These are phyloP conservation scores for Pachydiplax longipennis DNA, from an alignment of 2,888 invertebrate species.

Conservation along the genomic window DNA sequence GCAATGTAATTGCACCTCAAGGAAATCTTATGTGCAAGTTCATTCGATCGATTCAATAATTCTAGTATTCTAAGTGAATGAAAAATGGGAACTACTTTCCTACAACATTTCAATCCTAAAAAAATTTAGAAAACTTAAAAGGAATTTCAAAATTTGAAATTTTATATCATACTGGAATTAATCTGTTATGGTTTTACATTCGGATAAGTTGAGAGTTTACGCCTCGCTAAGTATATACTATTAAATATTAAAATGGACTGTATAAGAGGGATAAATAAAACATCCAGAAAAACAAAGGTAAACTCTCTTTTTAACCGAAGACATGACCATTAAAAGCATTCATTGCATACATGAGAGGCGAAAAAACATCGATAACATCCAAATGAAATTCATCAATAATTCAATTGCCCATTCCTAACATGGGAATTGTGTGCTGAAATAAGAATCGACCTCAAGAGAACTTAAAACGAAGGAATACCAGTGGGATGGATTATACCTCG, in stretches of 20 bases:
- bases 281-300: not conserved
- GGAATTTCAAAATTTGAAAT: no score
- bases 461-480: not conserved
- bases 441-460: not conserved
- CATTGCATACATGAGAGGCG: not conserved
- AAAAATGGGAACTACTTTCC: no score
- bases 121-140: no score
- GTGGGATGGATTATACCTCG: not conserved
- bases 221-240: no score
- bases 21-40: no score
- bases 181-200: no score
- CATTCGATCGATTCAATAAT: no score
- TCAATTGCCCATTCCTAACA: not conserved
- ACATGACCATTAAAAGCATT: not conserved
- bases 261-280: not conserved
- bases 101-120: no score
- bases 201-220: no score
- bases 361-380: not conserved
- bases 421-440: not conserved
- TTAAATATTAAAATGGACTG: not conserved
- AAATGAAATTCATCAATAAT: not conserved
- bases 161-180: no score
- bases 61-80: no score
- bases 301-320: not conserved
- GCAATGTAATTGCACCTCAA: no score